Percentiles rank a stretch among this genome's conserved stretches.
phyloP scores from a whole-genome alignment of 2,113 vertebrate species.

The Grantiella picta region DNA sequence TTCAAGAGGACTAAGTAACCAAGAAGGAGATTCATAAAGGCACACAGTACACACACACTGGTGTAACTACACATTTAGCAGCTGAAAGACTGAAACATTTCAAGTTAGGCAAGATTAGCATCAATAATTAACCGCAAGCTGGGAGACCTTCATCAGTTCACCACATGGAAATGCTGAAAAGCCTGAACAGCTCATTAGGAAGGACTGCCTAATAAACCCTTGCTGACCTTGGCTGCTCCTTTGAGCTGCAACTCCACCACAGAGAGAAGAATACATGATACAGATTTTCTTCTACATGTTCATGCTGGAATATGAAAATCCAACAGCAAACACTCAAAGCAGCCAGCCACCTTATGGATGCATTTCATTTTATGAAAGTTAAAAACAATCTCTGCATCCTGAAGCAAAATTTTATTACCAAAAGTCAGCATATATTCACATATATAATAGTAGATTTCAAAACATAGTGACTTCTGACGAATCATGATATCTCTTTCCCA shows the following conservation, averaged over 20 bases:
- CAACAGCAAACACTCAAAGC: neutral
- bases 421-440: neutral
- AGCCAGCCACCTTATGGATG: neutral
- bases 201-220: slow-evolving; percentile 54
- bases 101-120: neutral
- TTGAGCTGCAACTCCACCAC: neutral
- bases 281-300: neutral
- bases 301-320: neutral
- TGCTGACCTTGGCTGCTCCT: slow-evolving; percentile 44
- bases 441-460: neutral
- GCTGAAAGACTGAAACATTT: neutral
- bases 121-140: slow-evolving; percentile 52
- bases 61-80: neutral
- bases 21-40: neutral
- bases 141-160: slow-evolving; percentile 48
- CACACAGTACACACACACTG: neutral
- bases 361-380: neutral
- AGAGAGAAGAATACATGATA: neutral
- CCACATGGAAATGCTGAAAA: slow-evolving; percentile 50
- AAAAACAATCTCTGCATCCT: neutral
- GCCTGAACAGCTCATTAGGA: slow-evolving; percentile 45
- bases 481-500: neutral
- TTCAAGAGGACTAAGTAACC: neutral
- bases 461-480: neutral
- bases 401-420: neutral